These are phyloP conservation scores for Spermophilus dauricus DNA, from an alignment of 2,113 vertebrate species.

Conservation along the genomic window DNA sequence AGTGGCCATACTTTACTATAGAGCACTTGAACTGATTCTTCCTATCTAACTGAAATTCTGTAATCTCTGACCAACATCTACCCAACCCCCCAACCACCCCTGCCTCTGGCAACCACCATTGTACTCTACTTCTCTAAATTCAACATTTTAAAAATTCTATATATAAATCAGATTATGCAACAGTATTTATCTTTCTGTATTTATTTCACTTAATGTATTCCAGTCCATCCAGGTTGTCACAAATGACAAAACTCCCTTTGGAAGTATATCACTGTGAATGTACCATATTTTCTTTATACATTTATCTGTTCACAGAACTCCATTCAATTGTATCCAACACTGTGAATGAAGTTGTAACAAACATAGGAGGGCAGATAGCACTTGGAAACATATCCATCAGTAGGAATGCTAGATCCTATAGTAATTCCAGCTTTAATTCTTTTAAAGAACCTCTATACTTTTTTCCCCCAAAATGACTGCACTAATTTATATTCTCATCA, in stretches of 20 bases:
- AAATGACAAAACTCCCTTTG: background rate
- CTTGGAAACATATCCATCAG: background rate
- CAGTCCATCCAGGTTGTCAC: background rate
- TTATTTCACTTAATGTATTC: background rate
- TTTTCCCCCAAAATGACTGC: background rate
- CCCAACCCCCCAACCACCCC: background rate
- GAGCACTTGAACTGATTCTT: no score
- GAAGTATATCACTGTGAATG: background rate
- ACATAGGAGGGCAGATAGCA: no score
- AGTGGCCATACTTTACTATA: no score
- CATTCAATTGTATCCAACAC: background rate
- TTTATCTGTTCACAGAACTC: background rate
- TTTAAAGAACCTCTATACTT: background rate
- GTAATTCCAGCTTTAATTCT: background rate
- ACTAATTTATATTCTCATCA: no score
- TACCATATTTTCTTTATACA: background rate
- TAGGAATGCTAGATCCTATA: background rate
- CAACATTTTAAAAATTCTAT: background rate
- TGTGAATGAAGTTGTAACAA: background rate
- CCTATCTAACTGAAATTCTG: no score
- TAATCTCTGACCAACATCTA: background rate
- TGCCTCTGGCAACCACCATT: background rate
- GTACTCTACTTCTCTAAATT: background rate
- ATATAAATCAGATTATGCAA: background rate
- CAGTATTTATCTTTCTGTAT: background rate